Evolutionary conservation across 2,888 invertebrate species (phyloP).

Genomic region (Eristalis pertinax): DNA sequence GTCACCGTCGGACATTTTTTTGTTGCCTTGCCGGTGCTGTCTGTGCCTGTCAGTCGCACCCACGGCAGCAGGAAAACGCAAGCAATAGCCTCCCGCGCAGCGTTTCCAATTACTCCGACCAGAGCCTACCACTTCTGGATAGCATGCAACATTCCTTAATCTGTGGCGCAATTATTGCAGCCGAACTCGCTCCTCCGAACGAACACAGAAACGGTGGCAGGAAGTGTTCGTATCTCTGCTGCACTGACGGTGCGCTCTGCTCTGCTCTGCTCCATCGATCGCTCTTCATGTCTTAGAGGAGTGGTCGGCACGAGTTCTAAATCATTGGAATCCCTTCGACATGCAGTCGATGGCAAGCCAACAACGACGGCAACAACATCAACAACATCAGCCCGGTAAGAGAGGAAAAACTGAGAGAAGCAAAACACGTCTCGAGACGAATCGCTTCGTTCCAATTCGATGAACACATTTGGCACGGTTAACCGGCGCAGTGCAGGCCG

Average conservation of each 20-base stretch:
- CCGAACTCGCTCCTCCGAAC: conserved; percentile 12
- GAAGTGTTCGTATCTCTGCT: conserved; percentile 48
- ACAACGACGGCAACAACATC: conserved; percentile 27
- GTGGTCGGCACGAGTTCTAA: conserved; percentile 72
- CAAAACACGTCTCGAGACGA: conserved; percentile 73
- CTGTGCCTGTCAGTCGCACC: conserved; percentile 66
- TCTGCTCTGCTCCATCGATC: conserved; percentile 23
- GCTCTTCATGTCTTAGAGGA: conserved; percentile 65
- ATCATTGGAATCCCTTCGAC: conserved; percentile 68
- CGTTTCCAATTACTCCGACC: conserved; percentile 5
- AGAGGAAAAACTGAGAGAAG: neutral
- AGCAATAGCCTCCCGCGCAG: no score
- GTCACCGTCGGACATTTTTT: conserved; percentile 19
- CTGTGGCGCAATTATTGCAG: conserved; percentile 67
- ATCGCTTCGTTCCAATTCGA: conserved; percentile 80
- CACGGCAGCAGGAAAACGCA: conserved; percentile 23
- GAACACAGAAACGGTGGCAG: conserved; percentile 65
- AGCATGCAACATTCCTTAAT: conserved; percentile 65
- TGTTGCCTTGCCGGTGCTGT: neutral
- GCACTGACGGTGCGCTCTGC: conserved; percentile 7
- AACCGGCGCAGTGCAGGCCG: conserved; percentile 29
- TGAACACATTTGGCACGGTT: conserved; percentile 74
- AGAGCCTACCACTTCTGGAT: conserved; percentile 42
- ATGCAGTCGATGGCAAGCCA: conserved; percentile 20
- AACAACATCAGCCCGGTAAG: conserved; percentile 8